Base-by-base conservation (phyloP, 2,113 vertebrate species). In the Hymenochirus boettgeri region DNA sequence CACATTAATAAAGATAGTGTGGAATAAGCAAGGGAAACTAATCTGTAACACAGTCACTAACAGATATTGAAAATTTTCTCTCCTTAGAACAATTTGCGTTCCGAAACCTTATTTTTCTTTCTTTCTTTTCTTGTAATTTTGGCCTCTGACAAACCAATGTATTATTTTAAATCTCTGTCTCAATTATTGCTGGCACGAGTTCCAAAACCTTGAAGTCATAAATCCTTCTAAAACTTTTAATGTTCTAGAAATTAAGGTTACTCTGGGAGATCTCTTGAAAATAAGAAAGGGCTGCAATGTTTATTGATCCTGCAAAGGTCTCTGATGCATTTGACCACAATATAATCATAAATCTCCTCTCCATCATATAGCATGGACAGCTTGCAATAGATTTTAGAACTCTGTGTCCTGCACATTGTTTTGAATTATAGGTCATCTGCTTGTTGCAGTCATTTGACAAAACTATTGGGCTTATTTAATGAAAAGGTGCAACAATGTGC, bases 271-370 rank as follows among this genome's bases (percentile, higher is more conserved):
- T 21, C 45, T 35, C 29, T 35, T 25, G 56, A 23, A 42, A 52
- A 67, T 59, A 27, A 53, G 45, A 57, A 24, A 65, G 64, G 52
- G 12, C 56, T 21, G 64, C 31, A 42, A 53, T 69, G 64, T 42
- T 53, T 60, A 69, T 69, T 69, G 65, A 69, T 69, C 48, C 31
- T 18, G 37, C n/a, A 31, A 10, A 69, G 65, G 65, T 69, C 65
- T 60, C 65, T 69, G 55, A 58, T 66, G 56, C 31, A 22, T 60
- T 45, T 69, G 65, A 69, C 65, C 65, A 69, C 65, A 69, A 23
- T 52, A 19, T 15, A 53, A 22, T 25, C 48, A 52, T 69, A 69
- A 69, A 69, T 69, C 56, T 22, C 19, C 15, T 39, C 3, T 45
- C 35, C 15, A n/a, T 52, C 56, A 60, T 45, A 25, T 2, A 45